These are phyloP conservation scores for Aviceda cuculoides DNA, from an alignment of 2,797 vertebrate species.

Conservation along the genomic window DNA sequence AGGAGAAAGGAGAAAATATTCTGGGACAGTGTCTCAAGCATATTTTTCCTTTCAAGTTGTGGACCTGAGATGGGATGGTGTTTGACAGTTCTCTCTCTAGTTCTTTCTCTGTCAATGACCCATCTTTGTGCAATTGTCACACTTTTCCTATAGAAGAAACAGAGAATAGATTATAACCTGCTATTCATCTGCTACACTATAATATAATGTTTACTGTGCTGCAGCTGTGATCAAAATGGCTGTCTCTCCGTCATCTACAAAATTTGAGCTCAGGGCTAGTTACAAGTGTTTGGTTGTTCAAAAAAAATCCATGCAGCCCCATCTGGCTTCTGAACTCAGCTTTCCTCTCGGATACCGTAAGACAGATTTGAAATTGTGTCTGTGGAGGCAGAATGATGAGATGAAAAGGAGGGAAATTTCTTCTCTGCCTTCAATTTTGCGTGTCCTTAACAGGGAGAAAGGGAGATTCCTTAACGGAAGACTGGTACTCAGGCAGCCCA, in stretches of 20 bases:
- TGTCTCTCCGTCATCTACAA: slow-evolving; percentile 10
- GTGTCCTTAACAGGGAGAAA: background rate
- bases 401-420: background rate
- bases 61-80: background rate
- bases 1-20: background rate
- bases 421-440: background rate
- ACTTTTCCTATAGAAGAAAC: background rate
- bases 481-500: background rate
- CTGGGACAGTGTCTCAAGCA: background rate
- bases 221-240: slow-evolving; percentile 16
- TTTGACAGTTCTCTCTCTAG: background rate
- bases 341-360: background rate
- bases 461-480: background rate
- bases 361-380: background rate
- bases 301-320: background rate
- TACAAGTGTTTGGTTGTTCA: background rate
- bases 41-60: background rate
- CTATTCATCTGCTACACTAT: background rate
- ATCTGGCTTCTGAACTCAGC: slow-evolving; percentile 12
- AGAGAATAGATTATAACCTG: background rate
- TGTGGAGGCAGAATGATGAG: background rate
- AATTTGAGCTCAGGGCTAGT: slow-evolving; percentile 20
- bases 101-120: background rate
- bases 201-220: background rate
- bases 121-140: background rate